These are phyloP conservation scores for Callaeas wilsoni DNA, from an alignment of 2,113 vertebrate genomes.

Conservation along the genomic window DNA sequence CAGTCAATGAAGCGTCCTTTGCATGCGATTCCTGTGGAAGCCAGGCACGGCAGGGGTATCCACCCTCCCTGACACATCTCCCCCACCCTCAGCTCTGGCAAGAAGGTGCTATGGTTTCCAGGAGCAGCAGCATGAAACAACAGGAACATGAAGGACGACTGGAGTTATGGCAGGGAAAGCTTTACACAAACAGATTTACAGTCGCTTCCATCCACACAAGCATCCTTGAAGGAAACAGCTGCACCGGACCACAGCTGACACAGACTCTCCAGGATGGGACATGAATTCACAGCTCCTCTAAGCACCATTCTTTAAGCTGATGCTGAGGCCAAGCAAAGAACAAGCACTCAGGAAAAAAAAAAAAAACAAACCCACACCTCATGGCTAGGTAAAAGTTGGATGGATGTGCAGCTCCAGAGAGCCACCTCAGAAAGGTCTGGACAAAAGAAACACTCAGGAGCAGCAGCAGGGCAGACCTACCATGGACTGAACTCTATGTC, in stretches of 20 bases:
- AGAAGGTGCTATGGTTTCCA: neutral
- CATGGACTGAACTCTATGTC: neutral
- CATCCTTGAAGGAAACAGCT: constrained; percentile 38
- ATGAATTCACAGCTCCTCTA: neutral
- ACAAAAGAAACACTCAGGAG: neutral
- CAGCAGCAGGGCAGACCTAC: neutral
- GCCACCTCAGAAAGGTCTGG: accelerated
- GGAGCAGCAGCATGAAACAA: neutral
- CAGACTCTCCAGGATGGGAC: neutral
- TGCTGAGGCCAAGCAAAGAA: neutral
- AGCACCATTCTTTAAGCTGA: neutral
- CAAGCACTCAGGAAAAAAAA: neutral
- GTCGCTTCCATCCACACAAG: neutral
- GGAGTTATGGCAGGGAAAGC: neutral
- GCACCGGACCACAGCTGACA: neutral
- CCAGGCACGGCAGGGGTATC: accelerated
- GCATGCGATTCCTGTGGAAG: neutral
- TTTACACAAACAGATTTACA: neutral
- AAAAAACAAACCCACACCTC: neutral
- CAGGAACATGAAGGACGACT: neutral
- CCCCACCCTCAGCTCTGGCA: neutral
- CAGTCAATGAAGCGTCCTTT: neutral
- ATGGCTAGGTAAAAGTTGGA: neutral
- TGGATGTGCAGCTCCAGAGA: neutral
- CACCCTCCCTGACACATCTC: neutral